A percentile compares a stretch with the other conserved stretches of the same genome.
phyloP scores from a whole-genome alignment of 2,888 invertebrate species.

The Nesidiocoris tenuis region DNA sequence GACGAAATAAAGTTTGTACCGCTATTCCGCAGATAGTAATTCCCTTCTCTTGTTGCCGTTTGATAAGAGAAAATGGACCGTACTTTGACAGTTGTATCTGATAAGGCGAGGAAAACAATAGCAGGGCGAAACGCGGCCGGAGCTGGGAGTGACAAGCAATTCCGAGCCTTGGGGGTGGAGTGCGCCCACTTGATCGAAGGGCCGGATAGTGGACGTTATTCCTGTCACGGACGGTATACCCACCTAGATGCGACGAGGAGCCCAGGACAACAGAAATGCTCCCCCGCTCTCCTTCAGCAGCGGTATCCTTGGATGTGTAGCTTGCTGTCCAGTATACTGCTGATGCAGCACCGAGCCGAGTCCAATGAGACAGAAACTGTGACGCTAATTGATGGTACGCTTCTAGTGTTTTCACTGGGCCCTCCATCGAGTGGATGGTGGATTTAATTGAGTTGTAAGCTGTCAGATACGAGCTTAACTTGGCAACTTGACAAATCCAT shows the following conservation, averaged over 20 bases:
- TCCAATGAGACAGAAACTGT: background rate
- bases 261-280: background rate
- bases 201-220: constrained; percentile 31
- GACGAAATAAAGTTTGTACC: background rate
- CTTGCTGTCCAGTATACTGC: background rate
- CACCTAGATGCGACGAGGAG: background rate
- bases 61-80: constrained; percentile 38
- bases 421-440: too few relatives aligned
- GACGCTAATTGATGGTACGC: background rate
- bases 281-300: background rate
- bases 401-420: background rate
- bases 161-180: constrained; percentile 2
- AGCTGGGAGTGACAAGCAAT: constrained; percentile 40
- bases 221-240: constrained; percentile 17
- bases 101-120: constrained; percentile 33
- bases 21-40: background rate
- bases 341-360: background rate
- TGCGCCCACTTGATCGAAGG: constrained; percentile 17
- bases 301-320: background rate
- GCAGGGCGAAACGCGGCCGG: constrained; percentile 1
- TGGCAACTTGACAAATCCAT: too few relatives aligned
- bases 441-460: background rate
- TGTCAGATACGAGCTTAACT: background rate
- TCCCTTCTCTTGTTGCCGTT: background rate
- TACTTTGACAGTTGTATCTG: constrained; percentile 41